Percentiles rank a stretch among this genome's conserved stretches.
Evolutionary conservation across 92 coral and sea anemone species (phyloP).

Genomic region (Virgularia gustaviana): DNA sequence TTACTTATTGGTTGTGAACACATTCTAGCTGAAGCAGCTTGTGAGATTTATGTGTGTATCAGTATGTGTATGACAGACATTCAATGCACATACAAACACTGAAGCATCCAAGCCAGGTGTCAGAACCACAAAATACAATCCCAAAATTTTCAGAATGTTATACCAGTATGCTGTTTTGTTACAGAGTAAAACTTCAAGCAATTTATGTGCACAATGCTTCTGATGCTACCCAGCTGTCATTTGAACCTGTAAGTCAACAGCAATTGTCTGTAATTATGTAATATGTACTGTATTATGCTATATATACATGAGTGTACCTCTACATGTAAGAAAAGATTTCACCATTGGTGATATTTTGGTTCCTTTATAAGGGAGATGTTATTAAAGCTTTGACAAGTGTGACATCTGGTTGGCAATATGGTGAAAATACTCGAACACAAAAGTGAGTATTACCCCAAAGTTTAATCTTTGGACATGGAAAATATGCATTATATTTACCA

Average conservation of each 20-base stretch:
- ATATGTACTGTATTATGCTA: neutral
- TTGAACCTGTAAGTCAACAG: conserved; percentile 75
- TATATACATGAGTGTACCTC: too few relatives aligned
- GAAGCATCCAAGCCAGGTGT: too few relatives aligned
- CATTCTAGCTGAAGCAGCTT: too few relatives aligned
- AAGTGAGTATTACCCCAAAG: too few relatives aligned
- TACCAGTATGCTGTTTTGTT: too few relatives aligned
- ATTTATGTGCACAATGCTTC: conserved; percentile 75
- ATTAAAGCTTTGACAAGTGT: conserved; percentile 80
- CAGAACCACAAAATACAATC: too few relatives aligned
- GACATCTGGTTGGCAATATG: conserved; percentile 98
- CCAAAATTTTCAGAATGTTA: too few relatives aligned
- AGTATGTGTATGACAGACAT: too few relatives aligned
- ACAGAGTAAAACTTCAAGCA: conserved; percentile 73
- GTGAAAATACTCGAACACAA: conserved; percentile 71
- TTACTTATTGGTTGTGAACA: too few relatives aligned
- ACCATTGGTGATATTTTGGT: neutral
- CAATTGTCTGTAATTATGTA: neutral
- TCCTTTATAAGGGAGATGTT: conserved; percentile 64
- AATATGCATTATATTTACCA: neutral
- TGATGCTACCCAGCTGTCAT: conserved; percentile 82
- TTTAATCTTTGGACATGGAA: neutral
- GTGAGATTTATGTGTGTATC: too few relatives aligned
- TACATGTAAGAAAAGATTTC: too few relatives aligned
- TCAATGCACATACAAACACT: too few relatives aligned